These are phyloP conservation scores for Platycheirus rosarum DNA, from an alignment of 2,888 invertebrate genomes.

Conservation along the genomic window DNA sequence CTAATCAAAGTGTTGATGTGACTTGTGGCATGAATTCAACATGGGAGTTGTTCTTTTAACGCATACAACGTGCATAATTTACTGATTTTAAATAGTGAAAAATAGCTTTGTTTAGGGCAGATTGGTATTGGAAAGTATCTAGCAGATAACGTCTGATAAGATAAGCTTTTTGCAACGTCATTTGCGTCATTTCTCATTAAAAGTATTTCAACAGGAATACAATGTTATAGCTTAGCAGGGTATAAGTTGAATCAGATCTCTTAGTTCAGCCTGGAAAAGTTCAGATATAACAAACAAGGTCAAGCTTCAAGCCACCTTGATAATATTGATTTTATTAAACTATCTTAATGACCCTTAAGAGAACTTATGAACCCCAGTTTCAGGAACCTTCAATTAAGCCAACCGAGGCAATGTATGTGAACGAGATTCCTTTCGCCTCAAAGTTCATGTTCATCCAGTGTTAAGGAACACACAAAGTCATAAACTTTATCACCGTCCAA, in stretches of 20 bases:
- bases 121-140: not conserved
- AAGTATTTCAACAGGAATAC: too few relatives aligned
- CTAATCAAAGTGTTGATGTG: constrained; percentile 52
- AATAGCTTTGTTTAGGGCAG: too few relatives aligned
- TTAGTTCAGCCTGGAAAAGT: too few relatives aligned
- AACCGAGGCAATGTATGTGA: constrained; percentile 49
- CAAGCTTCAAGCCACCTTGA: too few relatives aligned
- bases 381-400: constrained; percentile 11
- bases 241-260: too few relatives aligned
- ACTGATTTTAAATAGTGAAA: not conserved
- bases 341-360: not conserved
- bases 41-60: not conserved
- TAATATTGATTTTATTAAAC: not conserved
- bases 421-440: constrained; percentile 40
- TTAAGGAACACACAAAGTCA: constrained; percentile 29
- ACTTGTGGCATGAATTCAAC: constrained; percentile 35
- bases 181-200: too few relatives aligned
- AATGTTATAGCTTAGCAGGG: too few relatives aligned
- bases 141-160: not conserved
- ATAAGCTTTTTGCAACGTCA: not conserved
- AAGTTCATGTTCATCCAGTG: constrained; percentile 46
- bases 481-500: constrained; percentile 60
- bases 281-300: too few relatives aligned
- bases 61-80: not conserved
- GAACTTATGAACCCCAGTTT: constrained; percentile 3